Base-by-base conservation (phyloP, 1,140 invertebrate genomes). In the Zaprionus capensis region DNA sequence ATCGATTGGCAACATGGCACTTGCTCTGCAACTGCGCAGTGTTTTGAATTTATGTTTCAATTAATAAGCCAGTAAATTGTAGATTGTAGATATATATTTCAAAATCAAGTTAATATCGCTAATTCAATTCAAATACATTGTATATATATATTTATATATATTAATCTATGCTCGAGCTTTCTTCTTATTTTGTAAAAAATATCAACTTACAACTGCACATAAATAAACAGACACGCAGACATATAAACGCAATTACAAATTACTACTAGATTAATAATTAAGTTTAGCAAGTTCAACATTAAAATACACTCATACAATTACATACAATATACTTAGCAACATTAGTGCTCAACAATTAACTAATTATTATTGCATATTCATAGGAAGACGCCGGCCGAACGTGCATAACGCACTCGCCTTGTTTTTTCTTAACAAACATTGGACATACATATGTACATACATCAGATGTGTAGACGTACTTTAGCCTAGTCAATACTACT, bases 121-220 rank as follows among this genome's bases (percentile, higher is more conserved):
- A 6, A 2, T 44, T 70, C 26, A 56, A 62, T 58, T 64, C 51
- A 64, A 75, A 64, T 70, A 74, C 71, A 56, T 57, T 71, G 53
- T 64, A 63, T 62, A 55, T 31, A 51, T 71, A 17, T 22, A 22
- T 22, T 22, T 34, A 31, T 41, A 72, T 73, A 64, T 62, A 31
- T 56, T 63, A n/a, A 44, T 67, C 46, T 67, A 46, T 46, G 41
- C n/a, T 17, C 41, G n/a, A 46, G n/a, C 41, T 17, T 17, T 46
- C 41, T 17, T n/a, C 5, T 41, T 44, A n/a, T 44, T 11, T 67
- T 73, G 66, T 75, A 76, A 53, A 75, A 76, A 76, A 71, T 76
- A 69, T 49, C 64, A 67, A 78, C 69, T 78, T 87, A 90, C 78
- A 90, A 71, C 88, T 88, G 84, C 84, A 84, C 84, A 83, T 84